phyloP scores from a whole-genome alignment of 2,113 vertebrate genomes.

The Miniopterus natalensis region DNA sequence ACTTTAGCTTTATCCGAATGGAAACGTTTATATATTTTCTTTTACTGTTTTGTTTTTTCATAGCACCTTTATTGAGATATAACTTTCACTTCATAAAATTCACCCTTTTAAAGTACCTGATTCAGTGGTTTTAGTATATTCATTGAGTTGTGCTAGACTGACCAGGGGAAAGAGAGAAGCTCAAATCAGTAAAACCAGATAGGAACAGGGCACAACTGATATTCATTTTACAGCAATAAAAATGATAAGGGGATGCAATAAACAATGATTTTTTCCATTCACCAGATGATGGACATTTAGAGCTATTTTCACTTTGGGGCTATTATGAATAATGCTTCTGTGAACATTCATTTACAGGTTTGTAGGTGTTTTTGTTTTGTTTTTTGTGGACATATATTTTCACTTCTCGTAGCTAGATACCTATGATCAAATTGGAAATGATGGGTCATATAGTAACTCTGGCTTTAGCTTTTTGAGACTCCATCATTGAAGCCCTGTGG shows the following conservation, averaged over 20 bases:
- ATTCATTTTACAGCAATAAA: neutral
- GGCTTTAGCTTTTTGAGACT: neutral
- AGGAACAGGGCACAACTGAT: neutral
- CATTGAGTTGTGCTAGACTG: neutral
- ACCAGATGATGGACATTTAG: neutral
- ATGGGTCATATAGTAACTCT: neutral
- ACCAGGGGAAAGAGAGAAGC: neutral
- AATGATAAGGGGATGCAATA: neutral
- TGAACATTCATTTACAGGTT: neutral
- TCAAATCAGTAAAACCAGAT: neutral
- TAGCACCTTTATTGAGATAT: neutral
- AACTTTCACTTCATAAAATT: slow-evolving; percentile 11
- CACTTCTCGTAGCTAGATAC: neutral
- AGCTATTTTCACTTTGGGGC: neutral
- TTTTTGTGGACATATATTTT: neutral
- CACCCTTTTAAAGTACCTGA: neutral
- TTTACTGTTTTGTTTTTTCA: neutral
- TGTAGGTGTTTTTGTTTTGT: neutral
- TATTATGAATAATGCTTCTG: neutral
- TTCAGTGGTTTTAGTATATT: neutral
- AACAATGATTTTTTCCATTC: neutral
- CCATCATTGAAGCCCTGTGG: neutral
- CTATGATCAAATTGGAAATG: neutral
- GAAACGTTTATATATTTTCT: neutral
- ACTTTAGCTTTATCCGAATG: neutral